Evolutionary conservation across 2,113 vertebrate species (phyloP), one percentile per base, ranked within the genome.

Genomic region (Cyanistes caeruleus): DNA sequence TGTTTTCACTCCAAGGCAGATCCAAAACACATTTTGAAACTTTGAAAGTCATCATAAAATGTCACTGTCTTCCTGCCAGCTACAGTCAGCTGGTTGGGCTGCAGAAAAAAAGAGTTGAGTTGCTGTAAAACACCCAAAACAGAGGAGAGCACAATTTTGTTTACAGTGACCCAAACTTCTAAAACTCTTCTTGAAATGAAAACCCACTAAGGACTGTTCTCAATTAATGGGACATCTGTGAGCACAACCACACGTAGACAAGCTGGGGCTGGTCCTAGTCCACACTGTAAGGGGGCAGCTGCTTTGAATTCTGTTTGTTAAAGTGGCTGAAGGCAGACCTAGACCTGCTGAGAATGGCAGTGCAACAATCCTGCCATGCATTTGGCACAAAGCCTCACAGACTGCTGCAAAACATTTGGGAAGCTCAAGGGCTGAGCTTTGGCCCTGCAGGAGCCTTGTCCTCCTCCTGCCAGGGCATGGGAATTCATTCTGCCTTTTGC

Each of bases 1-100:
- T 93, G 85, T 84, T 94, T 97, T 81, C 83, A 74, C 83, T 96
- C 91, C 64, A 87, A 95, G 39, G 30, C 86, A 95, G 94, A 96
- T 95, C 90, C 88, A 92, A 95, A 95, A 86, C 88, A 92, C 79
- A 96, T 94, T 96, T 93, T 96, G 82, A 83, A 95, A 93, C 79
- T 78, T 86, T 90, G 83, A 77, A 94, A 86, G 64, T 74, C 11
- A 4, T 88, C 3, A 0, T 77, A 70, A 96, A 95, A 93, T 90
- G 76, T 90, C 68, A 51, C 84, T 86, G 68, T 86, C 82, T 31
- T 77, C 48, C 72, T 91, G 96, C 95, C 95, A 96, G 90, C 72
- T 84, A 43, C n/a, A 94, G 75, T 96, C 95, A 97, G 95, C 94
- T 96, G 94, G 56, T 63, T 93, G 80, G 82, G 67, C 79, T 94